Percentiles rank a stretch among this genome's conserved stretches.
phyloP scores from a whole-genome alignment of 2,113 vertebrate species.

The Onychorhynchus coronatus region DNA sequence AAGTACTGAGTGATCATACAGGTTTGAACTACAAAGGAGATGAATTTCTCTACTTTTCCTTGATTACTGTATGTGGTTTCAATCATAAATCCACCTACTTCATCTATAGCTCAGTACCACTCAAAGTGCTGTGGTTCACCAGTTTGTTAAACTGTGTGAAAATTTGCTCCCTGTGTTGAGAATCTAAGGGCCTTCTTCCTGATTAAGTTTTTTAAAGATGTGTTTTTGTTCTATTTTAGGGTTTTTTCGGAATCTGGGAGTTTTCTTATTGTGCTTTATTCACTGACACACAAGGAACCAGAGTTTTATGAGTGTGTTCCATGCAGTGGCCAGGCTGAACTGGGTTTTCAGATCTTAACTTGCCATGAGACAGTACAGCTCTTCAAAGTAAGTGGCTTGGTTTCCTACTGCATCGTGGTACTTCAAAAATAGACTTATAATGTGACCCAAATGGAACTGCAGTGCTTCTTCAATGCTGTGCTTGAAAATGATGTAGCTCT shows the following conservation, averaged over 20 bases:
- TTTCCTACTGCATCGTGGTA: not conserved
- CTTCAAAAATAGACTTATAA: not conserved
- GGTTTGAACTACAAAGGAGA: not conserved
- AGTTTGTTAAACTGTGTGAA: not conserved
- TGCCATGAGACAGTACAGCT: constrained; percentile 80
- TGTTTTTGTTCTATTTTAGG: constrained; percentile 54
- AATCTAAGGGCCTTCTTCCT: not conserved
- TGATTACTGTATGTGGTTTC: not conserved
- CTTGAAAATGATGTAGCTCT: not conserved
- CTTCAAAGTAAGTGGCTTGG: constrained; percentile 81
- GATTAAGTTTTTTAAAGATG: not conserved
- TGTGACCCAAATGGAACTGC: not conserved
- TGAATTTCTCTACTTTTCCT: not conserved
- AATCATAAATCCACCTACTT: not conserved
- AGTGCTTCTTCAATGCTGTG: not conserved
- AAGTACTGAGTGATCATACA: not conserved
- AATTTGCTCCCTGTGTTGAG: not conserved
- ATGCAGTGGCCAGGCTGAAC: constrained; percentile 62
- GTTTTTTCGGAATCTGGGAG: constrained; percentile 83
- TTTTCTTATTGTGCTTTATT: constrained; percentile 89
- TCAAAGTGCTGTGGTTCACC: not conserved
- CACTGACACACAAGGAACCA: constrained; percentile 84
- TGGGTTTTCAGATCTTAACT: constrained; percentile 84
- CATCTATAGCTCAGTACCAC: not conserved
- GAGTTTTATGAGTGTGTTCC: constrained; percentile 90